Evolutionary conservation across 1,140 invertebrate genomes (phyloP).

Genomic region (Drosophila seguyi): DNA sequence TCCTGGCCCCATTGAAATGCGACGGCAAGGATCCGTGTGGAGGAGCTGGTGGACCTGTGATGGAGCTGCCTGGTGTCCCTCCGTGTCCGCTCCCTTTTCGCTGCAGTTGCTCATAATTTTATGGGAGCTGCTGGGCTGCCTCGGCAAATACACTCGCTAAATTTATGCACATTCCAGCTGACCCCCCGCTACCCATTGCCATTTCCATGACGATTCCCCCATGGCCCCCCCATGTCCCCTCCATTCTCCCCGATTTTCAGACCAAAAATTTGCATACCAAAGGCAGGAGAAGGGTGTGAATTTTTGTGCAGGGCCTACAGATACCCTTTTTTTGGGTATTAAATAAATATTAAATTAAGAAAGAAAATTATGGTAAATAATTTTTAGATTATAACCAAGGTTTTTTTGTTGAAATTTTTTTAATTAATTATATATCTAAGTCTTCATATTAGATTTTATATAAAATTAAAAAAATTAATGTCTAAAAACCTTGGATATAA

Average conservation of each 20-base stretch:
- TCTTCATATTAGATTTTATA: no score
- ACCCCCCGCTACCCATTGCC: conserved; percentile 12
- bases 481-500: background rate
- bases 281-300: background rate
- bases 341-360: background rate
- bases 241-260: background rate
- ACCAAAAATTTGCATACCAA: conserved; percentile 74
- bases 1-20: conserved; percentile 9
- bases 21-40: conserved; percentile 12
- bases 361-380: background rate
- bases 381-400: no score
- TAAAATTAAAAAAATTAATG: no score
- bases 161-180: conserved; percentile 82
- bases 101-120: conserved; percentile 78
- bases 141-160: conserved; percentile 69
- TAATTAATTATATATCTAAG: no score
- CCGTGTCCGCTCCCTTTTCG: conserved; percentile 4
- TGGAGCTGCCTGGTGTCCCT: conserved; percentile 21
- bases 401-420: no score
- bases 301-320: background rate
- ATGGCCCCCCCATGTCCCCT: no score
- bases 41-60: conserved; percentile 24
- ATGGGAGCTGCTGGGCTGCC: conserved; percentile 59
- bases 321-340: background rate
- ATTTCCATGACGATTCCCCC: conserved; percentile 1